These are phyloP conservation scores for Acanthoscelides obtectus DNA, from an alignment of 2,888 invertebrate genomes.

Conservation along the genomic window DNA sequence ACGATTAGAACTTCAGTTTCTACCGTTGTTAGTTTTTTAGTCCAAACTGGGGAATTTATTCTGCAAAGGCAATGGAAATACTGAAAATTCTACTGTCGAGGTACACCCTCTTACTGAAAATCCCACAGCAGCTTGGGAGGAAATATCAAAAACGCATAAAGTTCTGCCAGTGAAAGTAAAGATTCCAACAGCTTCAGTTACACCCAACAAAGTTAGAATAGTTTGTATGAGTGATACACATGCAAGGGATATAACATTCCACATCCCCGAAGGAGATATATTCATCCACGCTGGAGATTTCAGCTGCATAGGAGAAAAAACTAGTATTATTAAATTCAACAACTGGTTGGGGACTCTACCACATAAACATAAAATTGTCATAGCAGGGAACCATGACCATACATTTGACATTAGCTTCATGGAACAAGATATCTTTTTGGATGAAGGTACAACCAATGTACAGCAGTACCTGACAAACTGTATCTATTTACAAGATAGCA, in stretches of 20 bases:
- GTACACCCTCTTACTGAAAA: conserved; percentile 61
- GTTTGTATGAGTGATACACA: conserved; percentile 88
- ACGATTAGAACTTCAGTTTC: too few relatives aligned
- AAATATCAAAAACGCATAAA: conserved; percentile 61
- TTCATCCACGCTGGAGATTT: conserved; percentile 84
- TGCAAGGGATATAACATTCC: conserved; percentile 61
- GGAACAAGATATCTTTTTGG: conserved; percentile 57
- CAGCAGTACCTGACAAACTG: conserved; percentile 70
- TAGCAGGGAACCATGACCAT: conserved; percentile 82
- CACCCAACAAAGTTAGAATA: conserved; percentile 62
- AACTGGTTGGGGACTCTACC: conserved; percentile 64
- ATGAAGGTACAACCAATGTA: conserved; percentile 58
- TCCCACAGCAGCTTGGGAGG: conserved; percentile 70
- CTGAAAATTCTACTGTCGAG: conserved; percentile 21
- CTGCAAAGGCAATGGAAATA: too few relatives aligned
- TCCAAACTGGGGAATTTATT: too few relatives aligned
- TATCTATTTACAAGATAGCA: conserved; percentile 70
- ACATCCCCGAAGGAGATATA: conserved; percentile 74
- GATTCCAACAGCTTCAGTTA: conserved; percentile 53
- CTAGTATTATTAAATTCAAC: conserved; percentile 73
- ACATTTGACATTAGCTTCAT: conserved; percentile 71
- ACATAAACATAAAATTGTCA: conserved; percentile 75
- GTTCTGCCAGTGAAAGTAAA: conserved; percentile 59
- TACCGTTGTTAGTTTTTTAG: too few relatives aligned
- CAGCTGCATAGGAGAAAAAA: conserved; percentile 67